These are phyloP conservation scores for Lycaon pictus DNA, from an alignment of 2,113 vertebrate species.

Conservation along the genomic window DNA sequence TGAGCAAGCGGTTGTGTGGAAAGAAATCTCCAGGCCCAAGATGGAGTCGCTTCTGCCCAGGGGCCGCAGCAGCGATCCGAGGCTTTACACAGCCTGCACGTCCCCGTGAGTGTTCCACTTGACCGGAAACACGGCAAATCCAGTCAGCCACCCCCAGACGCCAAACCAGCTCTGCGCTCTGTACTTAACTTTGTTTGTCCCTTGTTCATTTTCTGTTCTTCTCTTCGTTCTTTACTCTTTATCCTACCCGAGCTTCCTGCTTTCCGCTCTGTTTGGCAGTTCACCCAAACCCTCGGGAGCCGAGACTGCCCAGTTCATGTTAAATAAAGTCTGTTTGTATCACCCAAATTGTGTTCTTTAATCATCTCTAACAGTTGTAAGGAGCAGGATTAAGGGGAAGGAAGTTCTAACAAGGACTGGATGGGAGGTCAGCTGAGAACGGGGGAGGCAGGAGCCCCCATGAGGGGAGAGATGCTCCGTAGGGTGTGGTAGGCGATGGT, in stretches of 20 bases:
- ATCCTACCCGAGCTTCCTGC: rapidly evolving
- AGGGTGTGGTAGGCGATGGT: background rate
- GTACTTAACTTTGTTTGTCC: background rate
- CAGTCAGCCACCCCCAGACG: too few relatives aligned
- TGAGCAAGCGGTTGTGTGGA: background rate
- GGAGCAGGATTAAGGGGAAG: background rate
- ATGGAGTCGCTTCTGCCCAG: background rate
- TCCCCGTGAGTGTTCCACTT: background rate
- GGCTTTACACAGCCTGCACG: background rate
- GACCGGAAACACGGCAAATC: background rate
- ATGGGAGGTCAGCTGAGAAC: background rate
- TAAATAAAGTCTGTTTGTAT: background rate
- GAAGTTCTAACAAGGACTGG: background rate
- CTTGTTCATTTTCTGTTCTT: background rate
- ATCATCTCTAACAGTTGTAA: background rate
- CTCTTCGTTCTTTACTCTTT: background rate
- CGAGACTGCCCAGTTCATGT: background rate
- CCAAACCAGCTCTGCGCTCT: background rate
- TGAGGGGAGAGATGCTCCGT: rapidly evolving
- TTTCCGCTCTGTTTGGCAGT: background rate
- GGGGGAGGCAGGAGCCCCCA: background rate
- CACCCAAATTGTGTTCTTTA: background rate
- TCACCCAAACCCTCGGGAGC: background rate
- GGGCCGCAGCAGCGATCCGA: background rate
- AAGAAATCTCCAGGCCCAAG: background rate